These are phyloP conservation scores for Agrenia bidenticulata DNA, from an alignment of 2,888 invertebrate species.

Conservation along the genomic window DNA sequence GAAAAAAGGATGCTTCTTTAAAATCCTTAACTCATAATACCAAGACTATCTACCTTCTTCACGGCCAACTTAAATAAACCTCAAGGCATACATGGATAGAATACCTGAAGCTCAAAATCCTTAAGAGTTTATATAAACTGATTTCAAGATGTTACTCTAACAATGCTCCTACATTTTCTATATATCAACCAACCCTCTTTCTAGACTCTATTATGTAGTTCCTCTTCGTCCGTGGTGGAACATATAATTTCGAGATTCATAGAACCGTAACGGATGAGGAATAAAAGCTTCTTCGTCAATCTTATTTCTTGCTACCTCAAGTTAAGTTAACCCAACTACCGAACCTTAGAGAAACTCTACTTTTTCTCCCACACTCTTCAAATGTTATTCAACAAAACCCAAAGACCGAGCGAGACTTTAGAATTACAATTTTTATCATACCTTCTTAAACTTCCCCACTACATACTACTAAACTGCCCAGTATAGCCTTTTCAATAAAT, in stretches of 20 bases:
- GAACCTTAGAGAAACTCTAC: background rate
- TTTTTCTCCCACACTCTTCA: no score
- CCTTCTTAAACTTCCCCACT: no score
- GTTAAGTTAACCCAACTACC: background rate
- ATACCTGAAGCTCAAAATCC: background rate
- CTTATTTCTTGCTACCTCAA: slow-evolving; percentile 12
- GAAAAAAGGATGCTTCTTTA: slow-evolving; percentile 16
- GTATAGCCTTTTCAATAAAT: no score
- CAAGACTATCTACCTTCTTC: background rate
- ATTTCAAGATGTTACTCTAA: slow-evolving; percentile 11
- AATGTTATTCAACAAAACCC: no score
- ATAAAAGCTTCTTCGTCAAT: slow-evolving; percentile 8
- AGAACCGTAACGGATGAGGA: slow-evolving; percentile 50
- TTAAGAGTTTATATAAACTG: background rate
- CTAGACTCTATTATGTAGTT: no score
- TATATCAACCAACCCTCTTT: no score
- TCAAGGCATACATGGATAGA: slow-evolving; percentile 2
- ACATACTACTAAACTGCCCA: no score
- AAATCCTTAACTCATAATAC: background rate
- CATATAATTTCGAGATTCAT: slow-evolving; percentile 44
- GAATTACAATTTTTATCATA: no score
- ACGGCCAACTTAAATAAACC: background rate
- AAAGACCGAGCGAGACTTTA: no score
- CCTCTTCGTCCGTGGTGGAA: slow-evolving; percentile 26
- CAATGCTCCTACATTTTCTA: no score